A percentile compares a stretch with the other conserved stretches of the same genome.
These are phyloP conservation scores for Apodemus sylvaticus DNA, from an alignment of 2,113 vertebrate genomes.

Conservation along the genomic window DNA sequence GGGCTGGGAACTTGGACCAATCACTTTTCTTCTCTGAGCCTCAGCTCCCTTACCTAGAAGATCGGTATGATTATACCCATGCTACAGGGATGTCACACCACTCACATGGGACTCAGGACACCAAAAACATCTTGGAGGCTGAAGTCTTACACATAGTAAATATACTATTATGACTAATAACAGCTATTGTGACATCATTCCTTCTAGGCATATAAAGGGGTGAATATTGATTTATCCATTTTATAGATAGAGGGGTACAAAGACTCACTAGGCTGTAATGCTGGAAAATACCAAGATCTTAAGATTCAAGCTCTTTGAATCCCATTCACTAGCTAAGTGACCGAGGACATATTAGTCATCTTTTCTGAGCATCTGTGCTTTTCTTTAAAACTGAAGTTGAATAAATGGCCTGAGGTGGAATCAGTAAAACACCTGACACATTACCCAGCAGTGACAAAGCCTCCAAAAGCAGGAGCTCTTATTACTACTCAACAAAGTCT, in stretches of 20 bases:
- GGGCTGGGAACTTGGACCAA: slow-evolving; percentile 1
- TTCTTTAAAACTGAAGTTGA: background rate
- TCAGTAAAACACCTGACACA: background rate
- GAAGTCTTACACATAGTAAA: background rate
- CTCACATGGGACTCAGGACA: background rate
- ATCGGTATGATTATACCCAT: background rate
- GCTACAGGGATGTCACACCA: background rate
- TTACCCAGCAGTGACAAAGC: background rate
- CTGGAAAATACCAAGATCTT: background rate
- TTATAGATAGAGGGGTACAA: background rate
- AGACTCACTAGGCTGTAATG: background rate
- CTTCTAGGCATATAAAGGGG: background rate
- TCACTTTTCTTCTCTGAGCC: background rate
- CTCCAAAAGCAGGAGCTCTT: background rate
- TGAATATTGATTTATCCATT: background rate
- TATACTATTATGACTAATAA: slow-evolving; percentile 26
- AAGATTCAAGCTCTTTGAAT: background rate
- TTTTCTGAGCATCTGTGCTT: background rate
- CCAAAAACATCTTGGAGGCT: background rate
- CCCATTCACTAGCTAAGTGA: background rate
- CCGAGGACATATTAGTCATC: background rate
- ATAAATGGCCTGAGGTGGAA: background rate
- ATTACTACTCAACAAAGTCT: background rate
- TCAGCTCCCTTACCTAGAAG: slow-evolving; percentile 1
- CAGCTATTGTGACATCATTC: background rate